Evolutionary conservation across 2,113 vertebrate genomes (phyloP), one percentile per base, ranked within the genome.

Genomic region (Archocentrus centrarchus): DNA sequence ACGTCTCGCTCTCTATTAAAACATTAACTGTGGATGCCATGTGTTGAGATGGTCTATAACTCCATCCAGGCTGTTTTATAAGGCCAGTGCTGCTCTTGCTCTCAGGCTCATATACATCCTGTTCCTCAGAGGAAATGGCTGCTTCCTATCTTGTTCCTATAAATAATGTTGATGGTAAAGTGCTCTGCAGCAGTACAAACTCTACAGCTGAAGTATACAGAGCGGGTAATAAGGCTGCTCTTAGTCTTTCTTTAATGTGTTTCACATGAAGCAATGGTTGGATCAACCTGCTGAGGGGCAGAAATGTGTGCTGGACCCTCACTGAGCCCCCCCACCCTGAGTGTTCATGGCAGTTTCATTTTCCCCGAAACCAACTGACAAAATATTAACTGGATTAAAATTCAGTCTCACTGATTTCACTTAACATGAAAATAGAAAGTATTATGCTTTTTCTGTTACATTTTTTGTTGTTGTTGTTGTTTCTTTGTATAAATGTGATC

Each of bases 91-190:
- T 60, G 15, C 77, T 78, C 81, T 66, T 68, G 22, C 82, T 86
- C 83, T 83, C 64, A 35, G 60, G 7, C 83, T 88, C 89, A 61
- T 85, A 88, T 85, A 88, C 88, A 90, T 92, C 91, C 89, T 81
- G 87, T 59, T 88, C 80, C 83, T 91, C 13, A 15, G 75, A 91
- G 90, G 90, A 93, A 90, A 82, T 78, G 82, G 86, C 88, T 60
- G 80, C 92, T 91, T 87, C 91, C 87, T 57, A 41, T 86, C 87
- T 75, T n/a, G 18, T 62, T 86, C 91, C 86, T 91, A 91, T 91
- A 91, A 93, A 91, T 91, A 90, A 93, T 81, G 87, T 81, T 20
- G 81, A 70, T 39, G 81, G 15, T 84, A 91, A 90, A 93, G 90
- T 90, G 90, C 91, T 89, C 82, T 77, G 81, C 88, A 73, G 80